These are phyloP conservation scores for Amblyopsis hoosieri DNA, from an alignment of 2,797 vertebrate genomes.

Conservation along the genomic window DNA sequence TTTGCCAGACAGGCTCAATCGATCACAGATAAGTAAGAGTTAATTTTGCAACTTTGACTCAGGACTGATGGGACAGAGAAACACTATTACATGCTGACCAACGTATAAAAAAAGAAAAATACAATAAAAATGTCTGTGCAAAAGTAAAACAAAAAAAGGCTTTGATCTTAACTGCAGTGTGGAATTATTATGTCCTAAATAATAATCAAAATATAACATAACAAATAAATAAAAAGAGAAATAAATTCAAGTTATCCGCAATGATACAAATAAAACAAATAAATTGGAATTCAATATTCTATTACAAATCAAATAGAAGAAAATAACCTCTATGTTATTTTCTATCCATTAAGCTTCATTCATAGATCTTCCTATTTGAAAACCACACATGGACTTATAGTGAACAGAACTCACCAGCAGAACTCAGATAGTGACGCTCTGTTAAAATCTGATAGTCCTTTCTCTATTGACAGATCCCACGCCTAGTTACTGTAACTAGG, in stretches of 20 bases:
- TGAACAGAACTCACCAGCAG: too few species aligned
- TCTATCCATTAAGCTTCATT: constrained; percentile 10
- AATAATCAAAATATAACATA: constrained; percentile 18
- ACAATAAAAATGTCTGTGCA: not conserved
- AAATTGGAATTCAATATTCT: constrained; percentile 51
- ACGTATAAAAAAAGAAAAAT: not conserved
- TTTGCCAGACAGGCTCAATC: constrained; percentile 61
- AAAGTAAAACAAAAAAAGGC: not conserved
- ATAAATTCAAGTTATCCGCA: constrained; percentile 71
- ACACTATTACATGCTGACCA: constrained; percentile 60
- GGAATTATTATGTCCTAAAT: constrained; percentile 51
- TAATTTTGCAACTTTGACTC: constrained; percentile 59
- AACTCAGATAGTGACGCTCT: too few species aligned
- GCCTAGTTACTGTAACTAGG: too few species aligned
- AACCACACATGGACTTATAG: too few species aligned
- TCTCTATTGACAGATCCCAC: too few species aligned
- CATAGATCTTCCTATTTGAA: too few species aligned
- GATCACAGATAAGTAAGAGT: constrained; percentile 68
- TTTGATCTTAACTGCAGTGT: constrained; percentile 41
- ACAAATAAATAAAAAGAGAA: constrained; percentile 69
- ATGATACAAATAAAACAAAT: constrained; percentile 65
- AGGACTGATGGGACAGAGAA: constrained; percentile 45
- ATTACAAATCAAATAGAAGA: constrained; percentile 44
- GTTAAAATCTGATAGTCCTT: too few species aligned
- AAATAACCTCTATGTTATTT: constrained; percentile 41